Evolutionary conservation across 2,113 vertebrate genomes (phyloP), one percentile per base, ranked within the genome.

Genomic region (Plecotus auritus): DNA sequence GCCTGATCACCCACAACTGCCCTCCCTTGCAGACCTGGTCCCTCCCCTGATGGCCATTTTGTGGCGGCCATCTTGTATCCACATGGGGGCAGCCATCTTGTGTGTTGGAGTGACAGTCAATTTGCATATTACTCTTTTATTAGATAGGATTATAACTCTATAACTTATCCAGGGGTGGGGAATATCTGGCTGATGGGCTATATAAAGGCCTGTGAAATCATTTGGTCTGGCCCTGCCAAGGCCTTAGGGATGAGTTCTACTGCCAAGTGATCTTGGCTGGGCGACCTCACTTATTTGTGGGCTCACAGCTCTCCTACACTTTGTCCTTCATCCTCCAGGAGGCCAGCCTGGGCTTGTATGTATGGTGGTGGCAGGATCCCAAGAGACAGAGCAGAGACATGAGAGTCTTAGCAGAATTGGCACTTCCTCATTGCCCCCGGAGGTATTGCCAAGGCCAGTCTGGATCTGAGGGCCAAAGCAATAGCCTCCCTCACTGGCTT

Each of bases 391-490:
- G 26, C 35, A 54, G 77, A 35, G 9, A 8, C 7, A 1, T n/a
- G 32, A 37, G 28, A 49, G 9, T 5, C 16, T 32, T 4, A 10
- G 26, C 17, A 18, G 45, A 66, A 61, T 0, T 30, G 17, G 17
- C 22, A 0, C 13, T 18, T 14, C 10, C 3, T 86, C 9, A 3
- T 32, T 42, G 17, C 42, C 28, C 59, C 2, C 0, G 0, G 28
- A n/a, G 10, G 64, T 16, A 4, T 2, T 69, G 56, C 26, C 26
- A 28, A 12, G 16, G 35, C 9, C 64, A 69, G 49, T 26, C 30
- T 70, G 66, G 12, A 23, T 56, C 18, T 4, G 16, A 54, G 32
- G 22, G 37, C 14, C 37, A 26, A 56, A 16, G 23, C 67, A 17
- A n/a, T 4, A 20, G 14, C 59, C 5, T 4, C 13, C 7, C 11